Evolutionary conservation across 2,113 vertebrate species (phyloP).

Genomic region (Sebastes fasciatus): DNA sequence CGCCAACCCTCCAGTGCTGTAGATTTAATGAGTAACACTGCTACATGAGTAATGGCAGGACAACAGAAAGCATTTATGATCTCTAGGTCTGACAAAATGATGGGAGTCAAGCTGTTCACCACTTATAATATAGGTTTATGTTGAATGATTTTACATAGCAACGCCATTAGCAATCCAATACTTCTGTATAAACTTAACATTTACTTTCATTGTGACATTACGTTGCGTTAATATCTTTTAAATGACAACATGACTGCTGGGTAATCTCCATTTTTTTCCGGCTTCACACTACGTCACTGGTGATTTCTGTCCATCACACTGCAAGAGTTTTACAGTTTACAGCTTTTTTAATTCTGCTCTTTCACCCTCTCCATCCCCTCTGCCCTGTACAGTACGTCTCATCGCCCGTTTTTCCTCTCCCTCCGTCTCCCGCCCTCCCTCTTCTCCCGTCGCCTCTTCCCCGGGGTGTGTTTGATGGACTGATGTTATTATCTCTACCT

Average conservation of each 20-base stretch:
- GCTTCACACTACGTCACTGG: background rate
- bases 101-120: background rate
- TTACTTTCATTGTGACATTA: background rate
- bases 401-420: background rate
- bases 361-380: background rate
- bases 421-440: background rate
- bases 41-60: background rate
- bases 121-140: background rate
- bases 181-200: background rate
- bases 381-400: background rate
- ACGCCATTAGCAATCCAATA: background rate
- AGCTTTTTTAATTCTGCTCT: background rate
- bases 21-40: constrained; percentile 7
- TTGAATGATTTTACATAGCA: background rate
- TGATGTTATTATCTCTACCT: constrained; percentile 73
- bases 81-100: background rate
- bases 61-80: background rate
- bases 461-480: constrained; percentile 64
- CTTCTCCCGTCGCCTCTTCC: constrained; percentile 11
- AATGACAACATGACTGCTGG: background rate
- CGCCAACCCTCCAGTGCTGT: background rate
- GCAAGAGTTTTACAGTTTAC: background rate
- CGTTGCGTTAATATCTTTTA: background rate
- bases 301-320: background rate
- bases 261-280: background rate